phyloP scores from a whole-genome alignment of 2,797 vertebrate species.

The Tiaroga cobitis region DNA sequence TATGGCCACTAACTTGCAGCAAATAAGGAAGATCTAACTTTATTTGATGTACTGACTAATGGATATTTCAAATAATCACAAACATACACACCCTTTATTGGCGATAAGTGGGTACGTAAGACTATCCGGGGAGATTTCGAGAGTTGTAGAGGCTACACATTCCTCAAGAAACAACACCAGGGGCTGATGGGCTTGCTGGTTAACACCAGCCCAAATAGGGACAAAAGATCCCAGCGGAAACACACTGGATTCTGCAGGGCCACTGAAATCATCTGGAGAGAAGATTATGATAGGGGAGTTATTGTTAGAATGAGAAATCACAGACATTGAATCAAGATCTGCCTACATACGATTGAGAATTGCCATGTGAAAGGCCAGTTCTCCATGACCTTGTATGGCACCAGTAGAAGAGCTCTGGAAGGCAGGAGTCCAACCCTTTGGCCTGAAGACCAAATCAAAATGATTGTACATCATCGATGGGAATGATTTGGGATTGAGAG shows the following conservation, averaged over 20 bases:
- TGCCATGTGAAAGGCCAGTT: slow-evolving; percentile 72
- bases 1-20: not conserved
- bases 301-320: not conserved
- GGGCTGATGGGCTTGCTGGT: slow-evolving; percentile 74
- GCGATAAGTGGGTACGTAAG: slow-evolving; percentile 73
- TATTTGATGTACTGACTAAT: not conserved
- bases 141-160: slow-evolving; percentile 71
- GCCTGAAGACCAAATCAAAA: slow-evolving; percentile 52
- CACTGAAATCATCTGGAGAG: slow-evolving; percentile 71
- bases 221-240: slow-evolving; percentile 75
- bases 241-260: slow-evolving; percentile 56
- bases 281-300: not conserved
- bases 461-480: not conserved
- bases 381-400: slow-evolving; percentile 41
- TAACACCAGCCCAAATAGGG: slow-evolving; percentile 79
- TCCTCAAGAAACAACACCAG: slow-evolving; percentile 79
- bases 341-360: slow-evolving; percentile 72
- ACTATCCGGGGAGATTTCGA: slow-evolving; percentile 52
- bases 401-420: not conserved
- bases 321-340: too few relatives aligned
- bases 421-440: slow-evolving; percentile 53
- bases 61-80: not conserved
- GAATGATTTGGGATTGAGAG: not conserved
- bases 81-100: slow-evolving; percentile 73
- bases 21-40: not conserved